A percentile compares a stretch with the other conserved stretches of the same genome.
These are phyloP conservation scores for Andrena chrysosceles DNA, from an alignment of 2,888 invertebrate genomes.

Conservation along the genomic window DNA sequence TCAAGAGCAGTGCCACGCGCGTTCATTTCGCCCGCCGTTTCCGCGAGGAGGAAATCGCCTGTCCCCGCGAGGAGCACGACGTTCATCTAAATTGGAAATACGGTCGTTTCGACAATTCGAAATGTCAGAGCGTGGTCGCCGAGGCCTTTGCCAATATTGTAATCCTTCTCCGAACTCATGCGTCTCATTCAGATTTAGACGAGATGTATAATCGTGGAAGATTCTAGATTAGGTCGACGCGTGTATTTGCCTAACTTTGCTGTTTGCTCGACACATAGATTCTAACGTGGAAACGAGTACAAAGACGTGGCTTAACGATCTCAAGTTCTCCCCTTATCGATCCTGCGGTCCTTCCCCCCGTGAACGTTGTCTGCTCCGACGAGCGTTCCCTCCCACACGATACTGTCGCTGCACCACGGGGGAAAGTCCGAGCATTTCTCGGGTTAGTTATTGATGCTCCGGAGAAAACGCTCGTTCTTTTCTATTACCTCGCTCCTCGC, in stretches of 20 bases:
- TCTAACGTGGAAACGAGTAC: neutral
- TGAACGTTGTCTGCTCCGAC: slow-evolving; percentile 39
- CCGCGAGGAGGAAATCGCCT: slow-evolving; percentile 3
- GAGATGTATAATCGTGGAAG: neutral
- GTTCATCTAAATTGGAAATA: slow-evolving; percentile 26
- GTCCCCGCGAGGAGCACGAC: neutral
- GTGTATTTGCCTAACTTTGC: no score
- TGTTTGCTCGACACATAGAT: neutral
- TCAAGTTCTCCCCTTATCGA: slow-evolving; percentile 60
- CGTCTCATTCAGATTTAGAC: slow-evolving; percentile 1
- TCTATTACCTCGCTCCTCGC: neutral
- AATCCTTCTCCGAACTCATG: neutral
- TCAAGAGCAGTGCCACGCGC: neutral
- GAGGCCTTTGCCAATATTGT: neutral
- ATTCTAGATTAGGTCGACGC: neutral
- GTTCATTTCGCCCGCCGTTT: slow-evolving; percentile 3
- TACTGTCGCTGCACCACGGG: slow-evolving; percentile 20
- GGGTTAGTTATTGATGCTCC: slow-evolving; percentile 3
- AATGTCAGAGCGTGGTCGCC: slow-evolving; percentile 40
- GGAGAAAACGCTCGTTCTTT: neutral
- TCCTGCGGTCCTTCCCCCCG: slow-evolving; percentile 43
- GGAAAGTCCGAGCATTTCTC: slow-evolving; percentile 12
- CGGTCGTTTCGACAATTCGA: neutral
- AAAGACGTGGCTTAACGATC: slow-evolving; percentile 40
- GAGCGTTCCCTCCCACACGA: slow-evolving; percentile 26